Conservation (phyloP, 2,797 vertebrate genomes). For the Helicolenus hilgendorfi region DNA sequence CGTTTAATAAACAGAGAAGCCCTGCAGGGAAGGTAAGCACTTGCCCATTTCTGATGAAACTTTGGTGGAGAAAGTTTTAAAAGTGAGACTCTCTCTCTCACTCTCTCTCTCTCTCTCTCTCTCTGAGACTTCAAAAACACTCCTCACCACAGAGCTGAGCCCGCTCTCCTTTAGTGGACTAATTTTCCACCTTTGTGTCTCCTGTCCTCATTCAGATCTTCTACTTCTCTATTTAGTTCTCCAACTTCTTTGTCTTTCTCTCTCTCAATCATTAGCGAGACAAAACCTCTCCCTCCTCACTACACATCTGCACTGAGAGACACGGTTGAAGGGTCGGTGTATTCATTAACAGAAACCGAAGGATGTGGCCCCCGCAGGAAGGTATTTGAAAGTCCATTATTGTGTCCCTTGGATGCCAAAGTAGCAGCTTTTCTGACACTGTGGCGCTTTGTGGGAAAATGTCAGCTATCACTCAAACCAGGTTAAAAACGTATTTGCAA, state of each 20-base stretch:
- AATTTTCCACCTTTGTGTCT: not conserved
- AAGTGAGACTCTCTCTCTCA: not conserved
- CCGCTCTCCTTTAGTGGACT: not conserved
- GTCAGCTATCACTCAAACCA: conserved; percentile 3
- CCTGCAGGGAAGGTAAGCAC: conserved; percentile 19
- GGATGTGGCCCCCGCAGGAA: conserved; percentile 8
- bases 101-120: not conserved
- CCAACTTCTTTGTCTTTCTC: not conserved
- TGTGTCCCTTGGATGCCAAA: not conserved
- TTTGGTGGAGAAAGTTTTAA: not conserved
- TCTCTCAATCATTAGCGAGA: not conserved
- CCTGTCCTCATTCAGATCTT: not conserved
- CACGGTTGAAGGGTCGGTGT: not conserved
- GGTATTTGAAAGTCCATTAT: conserved; percentile 42
- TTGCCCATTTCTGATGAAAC: not conserved
- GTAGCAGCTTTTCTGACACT: not conserved
- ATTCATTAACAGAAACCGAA: conserved; percentile 16
- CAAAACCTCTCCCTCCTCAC: not conserved
- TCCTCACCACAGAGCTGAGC: not conserved
- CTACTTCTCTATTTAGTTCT: not conserved
- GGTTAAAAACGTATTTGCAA: conserved; percentile 2
- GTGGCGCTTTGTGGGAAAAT: conserved; percentile 23
- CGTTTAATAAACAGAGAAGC: conserved; percentile 40
- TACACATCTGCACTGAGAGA: not conserved
- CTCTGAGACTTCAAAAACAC: not conserved